A percentile compares a stretch with the other conserved stretches of the same genome.
Evolutionary conservation across 2,113 vertebrate genomes (phyloP).

Genomic region (Carlito syrichta): DNA sequence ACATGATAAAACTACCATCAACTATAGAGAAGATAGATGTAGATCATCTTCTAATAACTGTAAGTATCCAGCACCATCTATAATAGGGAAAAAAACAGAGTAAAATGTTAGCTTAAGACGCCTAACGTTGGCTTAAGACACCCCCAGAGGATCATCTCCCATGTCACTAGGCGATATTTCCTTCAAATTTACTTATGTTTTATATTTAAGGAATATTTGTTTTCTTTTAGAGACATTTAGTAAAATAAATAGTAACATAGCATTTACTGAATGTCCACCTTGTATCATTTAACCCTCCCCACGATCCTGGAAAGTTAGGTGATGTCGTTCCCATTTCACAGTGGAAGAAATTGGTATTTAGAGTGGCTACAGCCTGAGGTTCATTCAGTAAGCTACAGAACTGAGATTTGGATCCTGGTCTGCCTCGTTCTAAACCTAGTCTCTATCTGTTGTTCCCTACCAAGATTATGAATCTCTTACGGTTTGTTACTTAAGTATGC

Average conservation of each 20-base stretch:
- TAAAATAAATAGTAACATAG: neutral
- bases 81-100: neutral
- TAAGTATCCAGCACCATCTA: slow-evolving; percentile 43
- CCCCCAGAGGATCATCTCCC: neutral
- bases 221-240: neutral
- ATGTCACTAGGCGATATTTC: neutral
- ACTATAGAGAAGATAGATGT: neutral
- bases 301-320: neutral
- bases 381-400: neutral
- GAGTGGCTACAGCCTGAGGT: neutral
- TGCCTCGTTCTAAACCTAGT: neutral
- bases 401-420: neutral
- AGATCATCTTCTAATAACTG: neutral
- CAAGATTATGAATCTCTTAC: neutral
- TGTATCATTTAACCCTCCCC: neutral
- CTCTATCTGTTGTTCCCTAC: neutral
- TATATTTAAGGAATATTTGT: neutral
- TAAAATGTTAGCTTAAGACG: slow-evolving; percentile 5
- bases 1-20: neutral
- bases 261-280: neutral
- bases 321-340: neutral
- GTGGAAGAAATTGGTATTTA: neutral
- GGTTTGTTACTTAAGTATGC: neutral
- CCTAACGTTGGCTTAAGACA: slow-evolving; percentile 15
- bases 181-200: neutral